These are phyloP conservation scores for Chaenodraco wilsoni DNA, from an alignment of 2,797 vertebrate genomes.

Conservation along the genomic window DNA sequence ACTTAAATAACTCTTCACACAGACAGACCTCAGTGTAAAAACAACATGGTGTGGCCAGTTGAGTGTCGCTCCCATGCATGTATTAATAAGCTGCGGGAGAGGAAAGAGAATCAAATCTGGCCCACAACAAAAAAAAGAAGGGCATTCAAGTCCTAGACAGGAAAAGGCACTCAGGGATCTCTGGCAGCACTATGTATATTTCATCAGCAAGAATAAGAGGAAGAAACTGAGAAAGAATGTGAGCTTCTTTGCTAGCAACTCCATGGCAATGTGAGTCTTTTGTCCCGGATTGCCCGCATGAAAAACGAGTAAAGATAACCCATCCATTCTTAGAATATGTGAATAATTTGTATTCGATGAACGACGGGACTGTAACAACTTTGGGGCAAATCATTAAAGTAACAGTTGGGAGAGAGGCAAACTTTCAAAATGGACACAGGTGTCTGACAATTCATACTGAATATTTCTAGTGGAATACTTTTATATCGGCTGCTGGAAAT, in stretches of 20 bases:
- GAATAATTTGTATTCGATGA: conserved; percentile 48
- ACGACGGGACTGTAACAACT: conserved; percentile 35
- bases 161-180: conserved; percentile 57
- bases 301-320: conserved; percentile 26
- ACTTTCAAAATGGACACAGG: conserved; percentile 68
- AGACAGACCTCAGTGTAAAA: neutral
- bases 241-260: conserved; percentile 20
- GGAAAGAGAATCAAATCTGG: conserved; percentile 30
- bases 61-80: conserved; percentile 22
- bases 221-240: conserved; percentile 22
- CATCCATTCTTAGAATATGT: conserved; percentile 24
- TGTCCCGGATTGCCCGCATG: conserved; percentile 37
- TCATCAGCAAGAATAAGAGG: conserved; percentile 31
- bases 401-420: conserved; percentile 14
- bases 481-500: conserved; percentile 53
- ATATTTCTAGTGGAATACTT: conserved; percentile 65
- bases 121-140: conserved; percentile 16
- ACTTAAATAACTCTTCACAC: neutral
- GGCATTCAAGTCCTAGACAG: conserved; percentile 45
- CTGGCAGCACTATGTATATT: conserved; percentile 58
- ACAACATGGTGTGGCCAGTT: neutral
- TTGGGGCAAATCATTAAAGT: conserved; percentile 47
- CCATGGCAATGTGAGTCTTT: conserved; percentile 33
- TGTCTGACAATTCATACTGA: conserved; percentile 66
- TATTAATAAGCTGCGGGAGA: conserved; percentile 21